A percentile compares a stretch with the other conserved stretches of the same genome.
Conservation (phyloP, 2,888 invertebrate genomes). For the Tetragonisca angustula region DNA sequence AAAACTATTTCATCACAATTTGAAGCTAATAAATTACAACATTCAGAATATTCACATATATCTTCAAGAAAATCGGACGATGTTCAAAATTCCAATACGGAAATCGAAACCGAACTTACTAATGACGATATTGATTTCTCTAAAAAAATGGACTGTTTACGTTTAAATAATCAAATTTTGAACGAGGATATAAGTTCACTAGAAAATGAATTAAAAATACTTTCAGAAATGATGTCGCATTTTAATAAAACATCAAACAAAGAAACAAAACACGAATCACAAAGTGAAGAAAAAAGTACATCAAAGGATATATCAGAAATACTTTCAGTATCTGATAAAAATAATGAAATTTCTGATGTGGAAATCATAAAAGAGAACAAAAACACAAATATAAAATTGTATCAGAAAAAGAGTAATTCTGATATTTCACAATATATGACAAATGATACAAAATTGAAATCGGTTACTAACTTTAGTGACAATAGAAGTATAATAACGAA, state of each 20-base stretch:
- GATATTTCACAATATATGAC: constrained; percentile 18
- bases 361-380: constrained; percentile 16
- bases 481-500: constrained; percentile 50
- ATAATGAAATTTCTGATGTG: constrained; percentile 29
- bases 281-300: constrained; percentile 65
- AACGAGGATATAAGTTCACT: constrained; percentile 80
- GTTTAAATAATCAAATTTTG: constrained; percentile 79
- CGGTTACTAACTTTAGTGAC: constrained; percentile 19
- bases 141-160: constrained; percentile 75
- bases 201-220: constrained; percentile 79
- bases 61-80: constrained; percentile 22
- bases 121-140: constrained; percentile 66
- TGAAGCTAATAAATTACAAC: constrained; percentile 13
- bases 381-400: constrained; percentile 9
- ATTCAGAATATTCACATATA: constrained; percentile 28
- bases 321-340: constrained; percentile 57
- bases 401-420: constrained; percentile 19
- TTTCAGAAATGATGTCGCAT: constrained; percentile 81
- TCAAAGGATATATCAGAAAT: constrained; percentile 77
- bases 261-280: constrained; percentile 61
- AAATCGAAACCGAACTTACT: constrained; percentile 32
- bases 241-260: constrained; percentile 78
- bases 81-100: constrained; percentile 14
- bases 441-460: constrained; percentile 37
- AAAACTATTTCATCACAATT: constrained; percentile 38